Evolutionary conservation across 2,113 vertebrate species (phyloP).

Genomic region (human (Homo sapiens)): GRCh38 chr12:107989001-107989500

Average conservation of each 20-base stretch:
- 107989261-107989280: neutral
- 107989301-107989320: neutral
- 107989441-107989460: neutral
- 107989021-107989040: neutral
- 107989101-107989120: neutral
- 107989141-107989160: neutral
- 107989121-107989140: neutral
- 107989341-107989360: neutral
- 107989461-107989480: neutral
- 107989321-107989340: conserved; percentile 45
- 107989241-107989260: neutral
- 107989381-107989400: neutral
- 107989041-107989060: neutral
- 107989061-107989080: neutral
- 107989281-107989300: neutral
- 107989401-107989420: neutral
- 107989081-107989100: neutral
- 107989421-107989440: neutral
- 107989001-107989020: neutral
- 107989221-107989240: neutral
- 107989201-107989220: neutral
- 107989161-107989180: neutral
- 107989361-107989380: neutral
- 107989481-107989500: neutral
- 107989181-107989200: neutral